Evolutionary conservation across 1,140 invertebrate genomes (phyloP), one percentile per base, ranked within the genome.

Genomic region (Phymastichus coffea): DNA sequence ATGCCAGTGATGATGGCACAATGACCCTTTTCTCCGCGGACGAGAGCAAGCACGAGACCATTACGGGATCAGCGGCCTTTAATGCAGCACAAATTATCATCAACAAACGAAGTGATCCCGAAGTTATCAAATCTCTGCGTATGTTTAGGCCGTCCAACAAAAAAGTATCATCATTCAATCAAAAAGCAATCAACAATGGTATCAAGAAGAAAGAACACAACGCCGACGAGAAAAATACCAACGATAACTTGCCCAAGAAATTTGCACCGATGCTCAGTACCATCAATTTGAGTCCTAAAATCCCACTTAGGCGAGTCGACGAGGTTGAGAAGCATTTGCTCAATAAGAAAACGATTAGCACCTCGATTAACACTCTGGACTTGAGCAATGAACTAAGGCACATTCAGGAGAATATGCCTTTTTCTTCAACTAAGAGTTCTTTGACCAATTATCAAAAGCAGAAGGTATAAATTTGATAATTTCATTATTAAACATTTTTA

Each of bases 61-160:
- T 80, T 6, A 80, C 78, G 38, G 77, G 71, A 2, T 74, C 78
- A 1, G 64, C 74, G 0, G 79, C 75, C 22, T 73, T 75, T 0
- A 68, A 76, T 0, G 71, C 75, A 0, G 72, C 75, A 0, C 76
- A 72, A 0, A 75, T 79, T 7, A 76, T 78, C 2, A 71, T 74
- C 6, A 76, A 79, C 38, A 79, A 79, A 38, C 64, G 74, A 17
- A 83, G 82, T 52, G 83, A 85, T 68, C 83, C 83, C 4, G 77
- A 79, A 2, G 82, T 84, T 4, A 68, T 85, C 1, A 84, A 85
- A 66, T 77, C 80, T 3, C 64, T 86, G 25, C 71, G 84, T 43
- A 82, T 83, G 77, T 86, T 83, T 58, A 72, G 84, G 64, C 79
- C 78, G 14, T 70, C 76, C 6, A 77, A 75, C 15, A 78, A 72